These are phyloP conservation scores for Drosophila novamexicana DNA, from an alignment of 1,140 invertebrate genomes.

Conservation along the genomic window DNA sequence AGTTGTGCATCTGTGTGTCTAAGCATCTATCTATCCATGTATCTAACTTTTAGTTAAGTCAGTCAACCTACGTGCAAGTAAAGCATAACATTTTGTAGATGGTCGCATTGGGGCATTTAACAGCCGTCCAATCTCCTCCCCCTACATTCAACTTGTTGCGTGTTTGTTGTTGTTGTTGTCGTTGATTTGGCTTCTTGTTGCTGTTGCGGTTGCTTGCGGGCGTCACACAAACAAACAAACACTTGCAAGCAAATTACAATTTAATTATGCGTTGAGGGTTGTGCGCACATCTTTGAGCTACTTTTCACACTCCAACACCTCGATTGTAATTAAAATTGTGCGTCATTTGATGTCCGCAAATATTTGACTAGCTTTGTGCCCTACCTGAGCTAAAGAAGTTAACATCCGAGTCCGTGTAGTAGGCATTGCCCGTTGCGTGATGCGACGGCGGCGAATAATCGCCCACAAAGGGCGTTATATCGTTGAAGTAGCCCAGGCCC, in stretches of 20 bases:
- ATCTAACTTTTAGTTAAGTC: slow-evolving; percentile 15
- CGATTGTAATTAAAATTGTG: slow-evolving; percentile 69
- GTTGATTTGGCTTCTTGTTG: slow-evolving; percentile 4
- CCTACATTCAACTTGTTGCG: slow-evolving; percentile 63
- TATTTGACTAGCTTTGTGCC: slow-evolving; percentile 62
- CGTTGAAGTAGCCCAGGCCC: slow-evolving; percentile 79
- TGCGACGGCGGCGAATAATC: slow-evolving; percentile 52
- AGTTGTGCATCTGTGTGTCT: slow-evolving; percentile 26
- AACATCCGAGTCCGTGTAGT: slow-evolving; percentile 80
- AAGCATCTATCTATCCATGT: slow-evolving; percentile 6
- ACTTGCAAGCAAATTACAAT: slow-evolving; percentile 78
- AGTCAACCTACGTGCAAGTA: slow-evolving; percentile 28
- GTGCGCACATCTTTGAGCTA: slow-evolving; percentile 57
- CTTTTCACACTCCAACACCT: slow-evolving; percentile 67
- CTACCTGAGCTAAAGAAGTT: slow-evolving; percentile 83
- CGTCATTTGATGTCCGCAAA: slow-evolving; percentile 74
- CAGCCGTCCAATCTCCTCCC: slow-evolving; percentile 37
- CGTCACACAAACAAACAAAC: slow-evolving; percentile 58
- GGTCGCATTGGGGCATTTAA: slow-evolving; percentile 50
- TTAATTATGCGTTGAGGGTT: slow-evolving; percentile 70
- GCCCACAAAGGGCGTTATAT: slow-evolving; percentile 69
- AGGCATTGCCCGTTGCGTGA: slow-evolving; percentile 54
- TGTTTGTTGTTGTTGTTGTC: slow-evolving; percentile 40
- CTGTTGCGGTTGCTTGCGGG: slow-evolving; percentile 38
- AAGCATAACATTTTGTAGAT: slow-evolving; percentile 44